phyloP scores from a whole-genome alignment of 2,888 invertebrate species.

The Disparrhopalites patrizii region DNA sequence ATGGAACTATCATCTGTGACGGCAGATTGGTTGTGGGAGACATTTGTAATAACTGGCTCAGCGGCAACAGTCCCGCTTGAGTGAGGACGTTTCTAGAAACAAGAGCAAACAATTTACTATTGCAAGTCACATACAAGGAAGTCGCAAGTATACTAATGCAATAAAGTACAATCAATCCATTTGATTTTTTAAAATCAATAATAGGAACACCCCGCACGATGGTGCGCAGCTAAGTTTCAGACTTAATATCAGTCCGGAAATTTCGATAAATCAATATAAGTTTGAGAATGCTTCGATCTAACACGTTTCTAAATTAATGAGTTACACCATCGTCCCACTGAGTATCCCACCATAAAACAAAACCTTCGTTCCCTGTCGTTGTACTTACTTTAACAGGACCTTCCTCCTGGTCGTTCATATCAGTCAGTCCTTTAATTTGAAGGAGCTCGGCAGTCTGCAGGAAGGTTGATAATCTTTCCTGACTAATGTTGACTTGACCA shows the following conservation, averaged over 20 bases:
- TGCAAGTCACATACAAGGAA: too few species aligned
- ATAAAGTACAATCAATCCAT: background rate
- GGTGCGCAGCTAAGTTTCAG: too few species aligned
- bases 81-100: conserved; percentile 12
- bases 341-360: too few species aligned
- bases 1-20: background rate
- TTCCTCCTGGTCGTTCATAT: conserved; percentile 53
- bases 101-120: too few species aligned
- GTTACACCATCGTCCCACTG: too few species aligned
- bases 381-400: background rate
- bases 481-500: conserved; percentile 76
- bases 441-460: conserved; percentile 71
- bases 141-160: too few species aligned
- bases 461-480: conserved; percentile 72
- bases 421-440: conserved; percentile 71
- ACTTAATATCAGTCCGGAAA: too few species aligned
- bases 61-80: background rate
- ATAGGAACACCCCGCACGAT: background rate
- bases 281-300: too few species aligned
- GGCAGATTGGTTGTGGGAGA: conserved; percentile 4
- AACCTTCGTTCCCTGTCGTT: too few species aligned
- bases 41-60: conserved; percentile 7
- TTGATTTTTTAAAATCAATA: background rate
- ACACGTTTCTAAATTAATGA: too few species aligned
- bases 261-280: too few species aligned